Conservation (phyloP, 2,113 vertebrate genomes). For the Helogale parvula region DNA sequence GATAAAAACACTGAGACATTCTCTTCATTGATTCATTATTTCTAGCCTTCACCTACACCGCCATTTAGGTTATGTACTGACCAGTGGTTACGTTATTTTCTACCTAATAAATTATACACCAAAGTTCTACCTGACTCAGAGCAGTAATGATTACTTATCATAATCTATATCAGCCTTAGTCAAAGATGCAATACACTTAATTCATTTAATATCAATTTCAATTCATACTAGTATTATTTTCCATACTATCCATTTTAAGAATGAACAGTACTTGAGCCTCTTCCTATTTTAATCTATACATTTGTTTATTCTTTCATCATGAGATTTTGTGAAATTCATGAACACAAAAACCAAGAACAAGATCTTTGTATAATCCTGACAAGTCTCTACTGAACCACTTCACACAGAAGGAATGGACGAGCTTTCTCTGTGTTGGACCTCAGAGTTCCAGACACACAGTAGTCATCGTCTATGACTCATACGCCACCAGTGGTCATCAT, state of each 20-base stretch:
- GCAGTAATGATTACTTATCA: neutral
- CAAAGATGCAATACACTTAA: neutral
- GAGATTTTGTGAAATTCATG: neutral
- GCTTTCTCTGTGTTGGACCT: too few species aligned
- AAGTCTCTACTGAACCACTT: too few species aligned
- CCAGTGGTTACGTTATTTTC: neutral
- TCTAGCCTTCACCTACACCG: neutral
- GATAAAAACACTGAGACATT: neutral
- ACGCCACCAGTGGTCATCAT: accelerated
- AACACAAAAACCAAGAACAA: neutral
- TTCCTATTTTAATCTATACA: neutral
- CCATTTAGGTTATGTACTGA: neutral
- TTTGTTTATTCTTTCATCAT: neutral
- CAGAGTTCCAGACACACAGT: too few species aligned
- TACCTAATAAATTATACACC: neutral
- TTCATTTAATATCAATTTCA: neutral
- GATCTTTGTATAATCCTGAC: neutral
- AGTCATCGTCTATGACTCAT: accelerated
- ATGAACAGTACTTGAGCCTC: neutral
- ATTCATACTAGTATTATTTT: neutral
- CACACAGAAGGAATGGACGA: accelerated
- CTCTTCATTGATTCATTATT: neutral
- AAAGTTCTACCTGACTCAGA: neutral
- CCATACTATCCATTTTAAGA: neutral
- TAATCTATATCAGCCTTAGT: neutral